Evolutionary conservation across 2,888 invertebrate species (phyloP).

Genomic region (Troides aeacus): DNA sequence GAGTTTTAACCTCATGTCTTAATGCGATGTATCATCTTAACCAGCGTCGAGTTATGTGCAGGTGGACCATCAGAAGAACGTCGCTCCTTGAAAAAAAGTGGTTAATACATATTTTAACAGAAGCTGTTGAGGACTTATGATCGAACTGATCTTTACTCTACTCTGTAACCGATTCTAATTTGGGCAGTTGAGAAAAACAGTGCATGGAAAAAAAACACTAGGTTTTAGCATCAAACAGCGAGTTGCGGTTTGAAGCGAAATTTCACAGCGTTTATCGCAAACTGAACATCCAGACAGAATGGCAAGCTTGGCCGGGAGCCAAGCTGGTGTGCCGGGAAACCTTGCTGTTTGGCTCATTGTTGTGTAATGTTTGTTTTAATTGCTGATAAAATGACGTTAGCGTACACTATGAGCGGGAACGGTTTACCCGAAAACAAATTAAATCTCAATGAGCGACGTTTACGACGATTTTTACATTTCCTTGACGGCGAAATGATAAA

Average conservation of each 20-base stretch:
- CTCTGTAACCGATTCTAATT: background rate
- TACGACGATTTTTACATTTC: conserved; percentile 3
- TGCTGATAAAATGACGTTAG: conserved; percentile 36
- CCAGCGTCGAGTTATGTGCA: too few species aligned
- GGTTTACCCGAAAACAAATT: conserved; percentile 19
- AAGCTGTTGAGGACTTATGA: background rate
- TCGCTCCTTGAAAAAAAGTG: too few species aligned
- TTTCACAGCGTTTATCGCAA: conserved; percentile 54
- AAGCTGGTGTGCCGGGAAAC: conserved; percentile 48
- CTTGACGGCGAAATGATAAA: background rate
- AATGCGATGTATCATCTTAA: too few species aligned
- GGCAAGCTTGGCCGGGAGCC: conserved; percentile 54
- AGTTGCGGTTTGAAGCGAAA: conserved; percentile 43
- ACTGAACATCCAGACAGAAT: conserved; percentile 49
- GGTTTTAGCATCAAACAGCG: conserved; percentile 1
- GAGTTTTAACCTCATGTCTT: too few species aligned
- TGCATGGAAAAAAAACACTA: background rate
- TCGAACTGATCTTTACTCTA: background rate
- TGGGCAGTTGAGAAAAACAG: conserved; percentile 3
- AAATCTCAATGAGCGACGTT: conserved; percentile 13
- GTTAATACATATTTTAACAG: too few species aligned
- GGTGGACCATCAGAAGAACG: too few species aligned
- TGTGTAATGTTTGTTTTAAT: conserved; percentile 40
- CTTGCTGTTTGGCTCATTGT: conserved; percentile 51
- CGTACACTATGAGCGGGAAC: conserved; percentile 28